A percentile compares a stretch with the other conserved stretches of the same genome.
Evolutionary conservation across 1,140 invertebrate genomes (phyloP).

Genomic region (Lithobius niger): DNA sequence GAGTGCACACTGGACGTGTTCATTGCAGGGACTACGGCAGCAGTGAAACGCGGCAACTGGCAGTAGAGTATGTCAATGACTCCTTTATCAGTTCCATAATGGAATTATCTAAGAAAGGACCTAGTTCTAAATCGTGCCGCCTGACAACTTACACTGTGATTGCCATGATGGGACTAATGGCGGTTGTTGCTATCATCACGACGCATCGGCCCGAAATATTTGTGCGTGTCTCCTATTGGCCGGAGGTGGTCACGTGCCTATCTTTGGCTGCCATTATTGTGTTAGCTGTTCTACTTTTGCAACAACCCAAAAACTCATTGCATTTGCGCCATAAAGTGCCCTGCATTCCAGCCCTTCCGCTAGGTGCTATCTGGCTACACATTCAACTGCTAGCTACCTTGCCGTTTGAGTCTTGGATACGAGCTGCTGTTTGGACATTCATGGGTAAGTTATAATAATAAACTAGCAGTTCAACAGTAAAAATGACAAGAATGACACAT

Average conservation of each 20-base stretch:
- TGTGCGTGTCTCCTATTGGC: conserved; percentile 12
- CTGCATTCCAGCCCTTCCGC: conserved; percentile 19
- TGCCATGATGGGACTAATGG: conserved; percentile 13
- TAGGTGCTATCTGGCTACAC: conserved; percentile 18
- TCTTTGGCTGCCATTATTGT: conserved; percentile 12
- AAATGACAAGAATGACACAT: too few relatives aligned
- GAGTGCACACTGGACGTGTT: too few relatives aligned
- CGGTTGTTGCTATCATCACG: conserved; percentile 15
- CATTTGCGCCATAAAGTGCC: conserved; percentile 13
- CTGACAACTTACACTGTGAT: conserved; percentile 6
- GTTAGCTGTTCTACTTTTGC: conserved; percentile 7
- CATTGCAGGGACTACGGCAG: conserved; percentile 10
- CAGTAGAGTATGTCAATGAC: conserved; percentile 19
- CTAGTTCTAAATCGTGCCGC: conserved; percentile 9
- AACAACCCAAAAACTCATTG: conserved; percentile 14
- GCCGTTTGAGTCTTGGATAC: conserved; percentile 15
- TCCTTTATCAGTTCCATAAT: conserved; percentile 15
- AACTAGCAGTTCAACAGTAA: too few relatives aligned
- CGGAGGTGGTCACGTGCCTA: conserved; percentile 10
- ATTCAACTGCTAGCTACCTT: conserved; percentile 16
- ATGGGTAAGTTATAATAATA: conserved; percentile 16
- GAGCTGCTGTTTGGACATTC: conserved; percentile 16
- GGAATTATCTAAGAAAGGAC: conserved; percentile 12
- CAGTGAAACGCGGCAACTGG: conserved; percentile 4
- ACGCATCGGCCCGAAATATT: conserved; percentile 13